A percentile compares a stretch with the other conserved stretches of the same genome.
Conservation (phyloP, 2,888 invertebrate genomes). For the Tineola bisselliella region DNA sequence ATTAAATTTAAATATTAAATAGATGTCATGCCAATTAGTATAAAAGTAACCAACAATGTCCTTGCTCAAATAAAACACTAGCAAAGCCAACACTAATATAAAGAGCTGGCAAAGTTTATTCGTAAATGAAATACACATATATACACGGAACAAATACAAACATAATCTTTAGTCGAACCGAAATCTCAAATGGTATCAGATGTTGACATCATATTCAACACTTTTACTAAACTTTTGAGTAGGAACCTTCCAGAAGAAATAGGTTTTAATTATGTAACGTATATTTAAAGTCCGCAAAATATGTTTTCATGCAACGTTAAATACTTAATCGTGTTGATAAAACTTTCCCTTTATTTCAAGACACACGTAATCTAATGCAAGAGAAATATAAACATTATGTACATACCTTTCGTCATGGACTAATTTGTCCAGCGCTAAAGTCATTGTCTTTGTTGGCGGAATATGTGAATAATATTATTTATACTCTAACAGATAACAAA, state of each 20-base stretch:
- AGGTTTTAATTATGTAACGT: neutral
- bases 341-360: conserved; percentile 44
- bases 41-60: neutral
- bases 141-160: neutral
- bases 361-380: conserved; percentile 22
- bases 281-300: neutral
- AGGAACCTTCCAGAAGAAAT: neutral
- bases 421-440: conserved; percentile 53
- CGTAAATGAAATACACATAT: neutral
- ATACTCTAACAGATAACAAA: neutral
- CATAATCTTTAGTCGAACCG: neutral
- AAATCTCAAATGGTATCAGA: neutral
- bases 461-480: neutral
- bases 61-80: neutral
- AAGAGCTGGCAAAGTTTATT: neutral
- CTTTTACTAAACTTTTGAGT: neutral
- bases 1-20: neutral
- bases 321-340: neutral
- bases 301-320: neutral
- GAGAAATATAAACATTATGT: conserved; percentile 8
- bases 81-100: neutral
- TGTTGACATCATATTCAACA: neutral
- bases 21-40: conserved; percentile 1
- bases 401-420: conserved; percentile 56
- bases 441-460: conserved; percentile 28